These are phyloP conservation scores for Emydura subglobosa DNA, from an alignment of 2,113 vertebrate species.

Conservation along the genomic window DNA sequence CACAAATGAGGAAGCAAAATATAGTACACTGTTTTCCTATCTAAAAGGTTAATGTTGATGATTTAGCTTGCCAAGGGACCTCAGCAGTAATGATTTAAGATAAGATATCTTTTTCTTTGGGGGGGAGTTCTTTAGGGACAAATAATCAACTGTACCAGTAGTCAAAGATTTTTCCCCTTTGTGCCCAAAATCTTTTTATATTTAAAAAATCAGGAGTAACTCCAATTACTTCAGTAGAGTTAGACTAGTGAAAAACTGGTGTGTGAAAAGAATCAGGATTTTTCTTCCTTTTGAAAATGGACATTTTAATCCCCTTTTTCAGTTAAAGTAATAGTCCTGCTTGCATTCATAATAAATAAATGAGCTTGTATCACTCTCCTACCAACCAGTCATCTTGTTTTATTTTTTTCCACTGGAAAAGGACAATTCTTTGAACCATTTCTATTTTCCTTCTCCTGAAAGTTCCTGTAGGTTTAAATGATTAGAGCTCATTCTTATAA, in stretches of 20 bases:
- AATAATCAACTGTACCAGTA: background rate
- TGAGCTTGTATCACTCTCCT: too few species aligned
- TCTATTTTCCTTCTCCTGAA: background rate
- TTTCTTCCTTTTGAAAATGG: background rate
- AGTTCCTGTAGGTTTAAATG: background rate
- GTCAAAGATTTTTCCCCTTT: background rate
- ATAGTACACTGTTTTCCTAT: background rate
- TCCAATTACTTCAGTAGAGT: background rate
- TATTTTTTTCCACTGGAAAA: background rate
- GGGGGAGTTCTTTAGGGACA: background rate
- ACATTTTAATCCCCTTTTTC: background rate
- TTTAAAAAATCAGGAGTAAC: background rate
- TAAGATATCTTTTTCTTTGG: background rate
- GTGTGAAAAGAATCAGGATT: background rate
- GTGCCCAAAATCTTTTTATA: background rate
- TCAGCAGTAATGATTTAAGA: background rate
- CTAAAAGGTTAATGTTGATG: background rate
- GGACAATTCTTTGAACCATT: background rate
- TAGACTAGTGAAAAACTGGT: background rate
- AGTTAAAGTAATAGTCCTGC: too few species aligned
- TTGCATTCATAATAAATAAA: too few species aligned
- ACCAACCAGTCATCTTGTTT: too few species aligned
- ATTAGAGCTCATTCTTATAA: background rate
- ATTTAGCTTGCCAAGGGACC: background rate
- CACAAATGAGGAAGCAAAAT: accelerated